A percentile compares a stretch with the other conserved stretches of the same genome.
These are phyloP conservation scores for Drosophila macrospina DNA, from an alignment of 2,888 invertebrate species.

Conservation along the genomic window DNA sequence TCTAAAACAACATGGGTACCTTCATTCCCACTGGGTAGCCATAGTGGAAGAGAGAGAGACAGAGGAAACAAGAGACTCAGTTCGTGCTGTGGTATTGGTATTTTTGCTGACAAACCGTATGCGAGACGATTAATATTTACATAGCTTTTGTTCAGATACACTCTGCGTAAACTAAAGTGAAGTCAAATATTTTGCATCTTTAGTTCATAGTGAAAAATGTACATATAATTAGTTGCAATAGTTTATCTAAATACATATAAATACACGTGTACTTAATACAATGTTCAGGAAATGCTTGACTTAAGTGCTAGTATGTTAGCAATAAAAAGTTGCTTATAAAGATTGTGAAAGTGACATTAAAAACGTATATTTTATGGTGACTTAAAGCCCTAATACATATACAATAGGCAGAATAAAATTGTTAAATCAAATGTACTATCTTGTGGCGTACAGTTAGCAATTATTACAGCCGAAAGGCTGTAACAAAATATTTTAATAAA, in stretches of 20 bases:
- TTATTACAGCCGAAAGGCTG: conserved; percentile 66
- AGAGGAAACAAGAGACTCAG: conserved; percentile 37
- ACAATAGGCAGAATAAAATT: conserved; percentile 76
- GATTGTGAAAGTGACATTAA: conserved; percentile 48
- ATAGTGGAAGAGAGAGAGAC: conserved; percentile 29
- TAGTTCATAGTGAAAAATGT: conserved; percentile 13
- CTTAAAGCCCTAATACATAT: conserved; percentile 33
- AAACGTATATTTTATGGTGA: conserved; percentile 15
- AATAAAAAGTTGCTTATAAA: conserved; percentile 21
- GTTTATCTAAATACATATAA: conserved; percentile 17
- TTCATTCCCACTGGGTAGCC: conserved; percentile 24
- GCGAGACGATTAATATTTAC: conserved; percentile 36
- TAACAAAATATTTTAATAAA: conserved; percentile 25
- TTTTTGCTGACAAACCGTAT: conserved; percentile 30
- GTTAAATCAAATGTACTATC: conserved; percentile 82
- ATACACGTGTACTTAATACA: conserved; percentile 11
- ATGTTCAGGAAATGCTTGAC: conserved; percentile 25
- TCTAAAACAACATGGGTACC: neutral
- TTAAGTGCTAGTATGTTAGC: conserved; percentile 12
- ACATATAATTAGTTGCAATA: conserved; percentile 26
- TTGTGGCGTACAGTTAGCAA: conserved; percentile 83
- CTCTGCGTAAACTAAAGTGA: conserved; percentile 39
- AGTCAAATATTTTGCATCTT: conserved; percentile 35
- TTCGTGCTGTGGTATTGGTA: conserved; percentile 24
- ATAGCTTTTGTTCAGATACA: conserved; percentile 56